phyloP scores from a whole-genome alignment of 2,888 invertebrate genomes.

The Nemoura dubitans region DNA sequence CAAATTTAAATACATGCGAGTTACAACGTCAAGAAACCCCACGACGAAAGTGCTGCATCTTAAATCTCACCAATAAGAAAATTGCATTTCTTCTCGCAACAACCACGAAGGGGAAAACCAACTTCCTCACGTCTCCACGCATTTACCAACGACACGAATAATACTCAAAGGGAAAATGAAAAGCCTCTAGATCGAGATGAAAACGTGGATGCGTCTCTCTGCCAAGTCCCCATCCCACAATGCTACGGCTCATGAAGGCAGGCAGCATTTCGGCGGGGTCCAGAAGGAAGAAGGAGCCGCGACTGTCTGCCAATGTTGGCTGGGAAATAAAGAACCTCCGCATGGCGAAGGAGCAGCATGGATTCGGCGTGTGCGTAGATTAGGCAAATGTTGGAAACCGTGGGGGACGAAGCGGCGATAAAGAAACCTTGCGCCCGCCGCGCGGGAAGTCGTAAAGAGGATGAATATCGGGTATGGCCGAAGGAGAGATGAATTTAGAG shows the following conservation, averaged over 20 bases:
- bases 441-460: not conserved
- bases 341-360: not conserved
- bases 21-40: not conserved
- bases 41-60: not conserved
- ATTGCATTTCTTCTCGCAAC: not conserved
- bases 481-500: not conserved
- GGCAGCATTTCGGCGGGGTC: not conserved
- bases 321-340: not conserved
- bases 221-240: conserved; percentile 7
- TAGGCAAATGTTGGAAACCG: not conserved
- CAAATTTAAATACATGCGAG: not conserved
- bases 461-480: not conserved
- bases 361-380: not conserved
- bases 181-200: not conserved
- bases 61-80: not conserved
- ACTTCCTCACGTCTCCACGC: not conserved
- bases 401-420: not conserved
- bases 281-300: not conserved
- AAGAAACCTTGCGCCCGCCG: not conserved
- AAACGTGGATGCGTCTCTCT: not conserved
- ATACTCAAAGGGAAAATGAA: not conserved
- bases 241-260: not conserved
- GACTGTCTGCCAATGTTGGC: not conserved
- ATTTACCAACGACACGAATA: not conserved
- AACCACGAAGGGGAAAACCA: not conserved